These are phyloP conservation scores for Ptychochromis oligacanthus DNA, from an alignment of 2,113 vertebrate genomes.

Conservation along the genomic window DNA sequence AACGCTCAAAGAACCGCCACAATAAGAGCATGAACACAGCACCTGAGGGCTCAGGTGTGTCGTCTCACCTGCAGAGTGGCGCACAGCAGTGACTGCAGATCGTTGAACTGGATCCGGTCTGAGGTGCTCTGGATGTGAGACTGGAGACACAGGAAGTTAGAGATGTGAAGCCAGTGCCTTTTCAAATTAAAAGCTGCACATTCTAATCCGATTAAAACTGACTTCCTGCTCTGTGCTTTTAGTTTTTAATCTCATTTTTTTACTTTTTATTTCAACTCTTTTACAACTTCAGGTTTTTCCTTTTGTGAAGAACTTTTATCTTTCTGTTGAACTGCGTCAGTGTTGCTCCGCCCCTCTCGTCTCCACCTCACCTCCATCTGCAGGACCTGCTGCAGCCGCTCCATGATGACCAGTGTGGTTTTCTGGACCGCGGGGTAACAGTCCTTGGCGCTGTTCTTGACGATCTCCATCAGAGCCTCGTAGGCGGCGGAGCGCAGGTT, in stretches of 20 bases:
- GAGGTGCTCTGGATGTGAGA: slow-evolving; percentile 99
- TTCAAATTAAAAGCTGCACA: not conserved
- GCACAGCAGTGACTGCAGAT: slow-evolving; percentile 96
- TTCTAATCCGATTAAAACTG: not conserved
- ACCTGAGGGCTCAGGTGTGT: rapidly evolving
- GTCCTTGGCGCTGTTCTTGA: slow-evolving; percentile 99
- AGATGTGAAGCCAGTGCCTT: not conserved
- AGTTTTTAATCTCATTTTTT: too few relatives aligned
- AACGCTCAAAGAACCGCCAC: not conserved
- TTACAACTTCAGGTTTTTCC: not conserved
- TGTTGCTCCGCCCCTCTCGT: not conserved
- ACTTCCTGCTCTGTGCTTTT: not conserved
- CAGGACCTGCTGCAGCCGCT: slow-evolving; percentile 95
- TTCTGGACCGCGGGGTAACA: slow-evolving; percentile 99
- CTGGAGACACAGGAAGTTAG: slow-evolving; percentile 70
- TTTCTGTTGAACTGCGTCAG: not conserved
- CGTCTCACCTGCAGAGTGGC: slow-evolving; percentile 92
- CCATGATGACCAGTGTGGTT: slow-evolving; percentile 98
- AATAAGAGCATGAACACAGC: not conserved
- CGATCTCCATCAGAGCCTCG: slow-evolving; percentile 98
- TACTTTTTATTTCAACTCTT: too few relatives aligned
- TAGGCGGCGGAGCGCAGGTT: slow-evolving; percentile 97
- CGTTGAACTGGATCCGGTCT: slow-evolving; percentile 98
- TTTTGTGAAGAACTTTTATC: not conserved
- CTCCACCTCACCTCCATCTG: slow-evolving; percentile 92